Evolutionary conservation across 2,797 vertebrate genomes (phyloP).

Genomic region (Apogon hyalosoma): DNA sequence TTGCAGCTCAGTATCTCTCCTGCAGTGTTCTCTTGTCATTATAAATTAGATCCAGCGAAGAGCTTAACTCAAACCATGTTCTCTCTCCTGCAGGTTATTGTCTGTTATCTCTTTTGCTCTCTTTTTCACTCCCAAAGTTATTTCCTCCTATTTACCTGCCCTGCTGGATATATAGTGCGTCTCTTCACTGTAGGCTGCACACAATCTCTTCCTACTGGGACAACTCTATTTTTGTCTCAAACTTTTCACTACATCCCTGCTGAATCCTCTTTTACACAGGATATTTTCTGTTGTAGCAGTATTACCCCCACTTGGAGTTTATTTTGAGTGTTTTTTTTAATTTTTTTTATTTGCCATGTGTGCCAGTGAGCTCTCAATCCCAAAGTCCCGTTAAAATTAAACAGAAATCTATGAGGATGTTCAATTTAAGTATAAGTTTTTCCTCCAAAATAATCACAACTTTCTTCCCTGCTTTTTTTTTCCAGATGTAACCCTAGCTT

Average conservation of each 20-base stretch:
- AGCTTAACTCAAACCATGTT: constrained; percentile 3
- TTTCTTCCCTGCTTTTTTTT: constrained; percentile 7
- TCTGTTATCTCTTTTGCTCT: constrained; percentile 13
- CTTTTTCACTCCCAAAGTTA: constrained; percentile 4
- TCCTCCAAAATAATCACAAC: constrained; percentile 10
- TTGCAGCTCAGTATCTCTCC: constrained; percentile 9
- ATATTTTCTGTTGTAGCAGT: constrained; percentile 13
- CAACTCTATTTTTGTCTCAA: constrained; percentile 29
- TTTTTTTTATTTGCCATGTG: neutral
- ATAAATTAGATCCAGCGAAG: constrained; percentile 9
- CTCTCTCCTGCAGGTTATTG: constrained; percentile 44
- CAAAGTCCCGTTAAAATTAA: neutral
- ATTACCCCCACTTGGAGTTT: neutral
- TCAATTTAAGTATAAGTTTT: constrained; percentile 5
- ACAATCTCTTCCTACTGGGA: constrained; percentile 7
- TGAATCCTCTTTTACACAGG: constrained; percentile 11
- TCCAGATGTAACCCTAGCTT: neutral
- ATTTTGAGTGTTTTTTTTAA: neutral
- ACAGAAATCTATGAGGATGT: neutral
- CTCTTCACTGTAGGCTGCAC: constrained; percentile 30
- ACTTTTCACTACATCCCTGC: constrained; percentile 4
- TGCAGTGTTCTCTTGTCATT: constrained; percentile 12
- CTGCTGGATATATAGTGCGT: constrained; percentile 37
- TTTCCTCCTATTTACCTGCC: constrained; percentile 44
- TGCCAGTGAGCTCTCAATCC: constrained; percentile 1